Evolutionary conservation across 2,888 invertebrate genomes (phyloP).

Genomic region (Chrysomela aeneicollis): DNA sequence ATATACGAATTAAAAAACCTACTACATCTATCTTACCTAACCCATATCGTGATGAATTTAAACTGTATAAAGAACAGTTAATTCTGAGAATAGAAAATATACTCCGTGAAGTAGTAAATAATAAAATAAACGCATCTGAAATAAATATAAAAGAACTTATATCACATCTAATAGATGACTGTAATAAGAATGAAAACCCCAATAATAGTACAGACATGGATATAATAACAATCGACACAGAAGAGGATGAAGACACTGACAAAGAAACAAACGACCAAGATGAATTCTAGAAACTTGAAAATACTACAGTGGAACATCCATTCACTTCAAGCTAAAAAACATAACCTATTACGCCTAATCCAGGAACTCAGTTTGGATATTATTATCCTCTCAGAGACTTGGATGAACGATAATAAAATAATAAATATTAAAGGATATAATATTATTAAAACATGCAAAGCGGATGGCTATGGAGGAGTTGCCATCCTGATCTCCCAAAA

Average conservation of each 20-base stretch:
- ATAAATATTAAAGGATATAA: constrained; percentile 2
- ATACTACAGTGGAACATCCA: constrained; percentile 1
- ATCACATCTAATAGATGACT: background rate
- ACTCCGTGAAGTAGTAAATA: background rate
- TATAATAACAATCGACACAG: background rate
- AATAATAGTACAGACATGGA: background rate
- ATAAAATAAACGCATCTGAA: constrained; percentile 2
- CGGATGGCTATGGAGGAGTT: background rate
- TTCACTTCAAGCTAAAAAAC: constrained; percentile 4
- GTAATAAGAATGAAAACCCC: background rate
- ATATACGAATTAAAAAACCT: background rate
- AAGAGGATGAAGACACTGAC: background rate
- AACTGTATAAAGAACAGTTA: background rate
- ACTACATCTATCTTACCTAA: constrained; percentile 1
- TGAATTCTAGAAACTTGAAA: constrained; percentile 2
- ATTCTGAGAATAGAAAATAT: constrained; percentile 1
- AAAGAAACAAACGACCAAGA: background rate
- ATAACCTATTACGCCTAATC: background rate
- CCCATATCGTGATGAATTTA: constrained; percentile 5
- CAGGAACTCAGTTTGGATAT: background rate
- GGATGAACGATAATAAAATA: background rate
- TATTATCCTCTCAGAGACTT: constrained; percentile 4
- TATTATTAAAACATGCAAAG: background rate
- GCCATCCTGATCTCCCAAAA: background rate
- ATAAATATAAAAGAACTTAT: background rate